Conservation (phyloP, 2,888 invertebrate species). For the Pantelozetes paolii region DNA sequence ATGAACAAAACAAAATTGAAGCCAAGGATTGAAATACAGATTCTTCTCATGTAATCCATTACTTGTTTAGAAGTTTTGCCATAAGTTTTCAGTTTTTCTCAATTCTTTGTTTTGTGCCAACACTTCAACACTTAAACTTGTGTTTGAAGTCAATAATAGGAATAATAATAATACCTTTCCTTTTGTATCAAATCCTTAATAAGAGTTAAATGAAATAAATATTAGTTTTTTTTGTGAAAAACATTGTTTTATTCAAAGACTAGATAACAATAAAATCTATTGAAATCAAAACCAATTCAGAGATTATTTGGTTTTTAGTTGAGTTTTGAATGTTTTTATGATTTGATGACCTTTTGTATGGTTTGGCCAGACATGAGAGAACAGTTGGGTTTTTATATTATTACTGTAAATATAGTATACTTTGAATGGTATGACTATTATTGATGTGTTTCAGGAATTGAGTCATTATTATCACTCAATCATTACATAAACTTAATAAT, state of each 20-base stretch:
- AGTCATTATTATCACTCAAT: too few species aligned
- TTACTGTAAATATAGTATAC: too few species aligned
- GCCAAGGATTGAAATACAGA: neutral
- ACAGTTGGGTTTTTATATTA: neutral
- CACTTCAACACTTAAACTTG: neutral
- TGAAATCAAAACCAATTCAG: neutral
- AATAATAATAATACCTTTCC: neutral
- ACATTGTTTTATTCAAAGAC: neutral
- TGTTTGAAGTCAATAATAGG: neutral
- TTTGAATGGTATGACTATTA: too few species aligned
- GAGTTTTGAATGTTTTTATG: neutral
- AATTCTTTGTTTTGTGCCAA: neutral
- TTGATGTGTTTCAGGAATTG: too few species aligned
- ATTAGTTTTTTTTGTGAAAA: too few species aligned
- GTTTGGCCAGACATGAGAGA: neutral
- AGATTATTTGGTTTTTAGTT: neutral
- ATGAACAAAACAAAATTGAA: neutral
- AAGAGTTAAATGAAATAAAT: too few species aligned
- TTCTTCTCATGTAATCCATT: conserved; percentile 10
- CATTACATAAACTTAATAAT: too few species aligned
- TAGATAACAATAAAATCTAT: neutral
- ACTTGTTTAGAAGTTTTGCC: conserved; percentile 2
- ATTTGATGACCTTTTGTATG: neutral
- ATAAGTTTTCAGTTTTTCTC: neutral
- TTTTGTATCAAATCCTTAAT: neutral